Percentiles rank a stretch among this genome's conserved stretches.
Conservation (phyloP, 2,888 invertebrate genomes). For the Tuta absoluta region DNA sequence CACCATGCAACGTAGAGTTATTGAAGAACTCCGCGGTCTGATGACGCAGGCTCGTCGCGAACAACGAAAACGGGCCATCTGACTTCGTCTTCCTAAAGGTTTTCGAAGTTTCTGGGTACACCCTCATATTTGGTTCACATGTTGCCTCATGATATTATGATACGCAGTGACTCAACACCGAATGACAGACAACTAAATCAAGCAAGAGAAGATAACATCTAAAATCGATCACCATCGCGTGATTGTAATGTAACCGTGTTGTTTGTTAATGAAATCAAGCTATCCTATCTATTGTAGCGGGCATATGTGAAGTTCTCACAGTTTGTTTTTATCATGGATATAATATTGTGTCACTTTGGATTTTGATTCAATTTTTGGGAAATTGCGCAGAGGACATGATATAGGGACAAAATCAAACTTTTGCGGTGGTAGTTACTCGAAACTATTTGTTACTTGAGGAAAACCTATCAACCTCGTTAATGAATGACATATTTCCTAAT, state of each 20-base stretch:
- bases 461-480: not conserved
- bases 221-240: slow-evolving; percentile 53
- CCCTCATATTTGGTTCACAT: slow-evolving; percentile 54
- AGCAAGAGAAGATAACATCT: slow-evolving; percentile 56
- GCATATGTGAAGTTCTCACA: not conserved
- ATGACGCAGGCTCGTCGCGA: slow-evolving; percentile 84
- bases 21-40: slow-evolving; percentile 88
- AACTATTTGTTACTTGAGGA: too few species aligned
- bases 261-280: slow-evolving; percentile 31
- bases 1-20: slow-evolving; percentile 89
- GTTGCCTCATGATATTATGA: not conserved
- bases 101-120: slow-evolving; percentile 57
- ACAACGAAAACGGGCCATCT: slow-evolving; percentile 61
- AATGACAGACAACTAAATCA: slow-evolving; percentile 46
- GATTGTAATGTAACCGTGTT: slow-evolving; percentile 27
- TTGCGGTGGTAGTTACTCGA: too few species aligned
- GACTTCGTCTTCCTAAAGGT: slow-evolving; percentile 42
- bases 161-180: slow-evolving; percentile 5
- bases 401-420: too few species aligned
- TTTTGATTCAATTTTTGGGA: too few species aligned
- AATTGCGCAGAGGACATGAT: too few species aligned
- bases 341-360: too few species aligned
- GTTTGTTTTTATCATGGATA: not conserved
- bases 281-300: not conserved
- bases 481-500: not conserved